Evolutionary conservation across 2,113 vertebrate genomes (phyloP).

Genomic region (Apodemus sylvaticus): DNA sequence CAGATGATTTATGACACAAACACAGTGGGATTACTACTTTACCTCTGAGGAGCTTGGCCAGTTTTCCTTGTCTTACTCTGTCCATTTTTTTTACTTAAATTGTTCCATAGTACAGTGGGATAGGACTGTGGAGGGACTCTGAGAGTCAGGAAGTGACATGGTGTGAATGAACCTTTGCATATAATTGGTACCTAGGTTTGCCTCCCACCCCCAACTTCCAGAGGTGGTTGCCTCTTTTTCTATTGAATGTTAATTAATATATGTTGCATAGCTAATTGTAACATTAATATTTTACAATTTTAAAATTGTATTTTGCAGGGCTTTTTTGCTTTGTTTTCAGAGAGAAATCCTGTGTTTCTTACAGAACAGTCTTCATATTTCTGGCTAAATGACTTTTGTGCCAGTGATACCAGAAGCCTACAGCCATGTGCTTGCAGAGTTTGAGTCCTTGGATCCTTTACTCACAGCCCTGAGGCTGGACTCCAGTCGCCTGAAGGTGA

Average conservation of each 20-base stretch:
- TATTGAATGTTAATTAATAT: background rate
- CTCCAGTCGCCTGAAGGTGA: constrained; percentile 94
- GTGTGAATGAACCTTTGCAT: background rate
- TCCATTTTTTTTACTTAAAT: background rate
- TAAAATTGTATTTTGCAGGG: constrained; percentile 62
- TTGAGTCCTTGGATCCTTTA: constrained; percentile 93
- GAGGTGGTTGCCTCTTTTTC: background rate
- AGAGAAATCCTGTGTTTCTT: background rate
- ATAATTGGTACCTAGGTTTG: background rate
- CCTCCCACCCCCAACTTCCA: background rate
- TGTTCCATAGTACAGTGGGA: background rate
- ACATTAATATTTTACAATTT: background rate
- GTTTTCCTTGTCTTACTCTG: background rate
- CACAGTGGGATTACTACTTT: background rate
- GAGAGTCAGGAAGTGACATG: background rate
- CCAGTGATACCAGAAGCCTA: constrained; percentile 89
- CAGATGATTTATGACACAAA: background rate
- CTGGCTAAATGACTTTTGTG: constrained; percentile 85
- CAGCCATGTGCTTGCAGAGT: constrained; percentile 93
- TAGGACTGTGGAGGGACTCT: background rate
- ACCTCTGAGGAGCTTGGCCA: background rate
- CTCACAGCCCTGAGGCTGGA: constrained; percentile 95
- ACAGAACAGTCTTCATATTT: background rate
- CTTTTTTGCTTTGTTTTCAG: constrained; percentile 9
- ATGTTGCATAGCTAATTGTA: background rate